phyloP scores from a whole-genome alignment of 2,888 invertebrate species.

The Aphrophora alni region DNA sequence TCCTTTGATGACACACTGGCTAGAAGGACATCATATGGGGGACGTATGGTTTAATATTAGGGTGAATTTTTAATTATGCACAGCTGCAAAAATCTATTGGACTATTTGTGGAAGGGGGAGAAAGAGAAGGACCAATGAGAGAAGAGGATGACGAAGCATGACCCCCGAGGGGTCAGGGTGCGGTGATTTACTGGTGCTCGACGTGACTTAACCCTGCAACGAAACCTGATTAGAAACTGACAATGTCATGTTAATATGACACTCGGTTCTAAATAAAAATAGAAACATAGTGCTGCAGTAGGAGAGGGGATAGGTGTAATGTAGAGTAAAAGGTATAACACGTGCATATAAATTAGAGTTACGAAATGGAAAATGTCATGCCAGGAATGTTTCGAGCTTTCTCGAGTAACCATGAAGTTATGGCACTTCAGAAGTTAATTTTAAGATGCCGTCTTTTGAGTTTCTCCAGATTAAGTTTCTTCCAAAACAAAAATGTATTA shows the following conservation, averaged over 20 bases:
- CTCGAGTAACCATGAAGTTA: not conserved
- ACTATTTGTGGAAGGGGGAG: conserved; percentile 1
- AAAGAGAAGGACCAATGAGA: not conserved
- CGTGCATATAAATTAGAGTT: not conserved
- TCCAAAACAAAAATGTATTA: no score
- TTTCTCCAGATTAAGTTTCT: no score
- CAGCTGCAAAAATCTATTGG: conserved; percentile 6
- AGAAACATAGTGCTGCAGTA: not conserved
- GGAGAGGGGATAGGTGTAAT: no score
- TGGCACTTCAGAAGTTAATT: not conserved
- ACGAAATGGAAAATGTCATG: not conserved
- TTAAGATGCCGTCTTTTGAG: not conserved
- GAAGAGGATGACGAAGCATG: not conserved
- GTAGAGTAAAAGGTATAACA: no score
- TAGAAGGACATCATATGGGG: not conserved
- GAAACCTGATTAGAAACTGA: conserved; percentile 1
- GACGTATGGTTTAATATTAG: not conserved
- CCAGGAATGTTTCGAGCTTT: not conserved
- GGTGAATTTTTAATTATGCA: not conserved
- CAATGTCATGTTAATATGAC: conserved; percentile 1
- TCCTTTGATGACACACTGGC: no score
- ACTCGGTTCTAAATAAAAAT: not conserved
- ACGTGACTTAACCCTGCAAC: not conserved
- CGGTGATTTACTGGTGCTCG: not conserved
- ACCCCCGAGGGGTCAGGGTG: not conserved